These are phyloP conservation scores for Brachionus calyciflorus DNA, from an alignment of 1,140 invertebrate genomes.

Conservation along the genomic window DNA sequence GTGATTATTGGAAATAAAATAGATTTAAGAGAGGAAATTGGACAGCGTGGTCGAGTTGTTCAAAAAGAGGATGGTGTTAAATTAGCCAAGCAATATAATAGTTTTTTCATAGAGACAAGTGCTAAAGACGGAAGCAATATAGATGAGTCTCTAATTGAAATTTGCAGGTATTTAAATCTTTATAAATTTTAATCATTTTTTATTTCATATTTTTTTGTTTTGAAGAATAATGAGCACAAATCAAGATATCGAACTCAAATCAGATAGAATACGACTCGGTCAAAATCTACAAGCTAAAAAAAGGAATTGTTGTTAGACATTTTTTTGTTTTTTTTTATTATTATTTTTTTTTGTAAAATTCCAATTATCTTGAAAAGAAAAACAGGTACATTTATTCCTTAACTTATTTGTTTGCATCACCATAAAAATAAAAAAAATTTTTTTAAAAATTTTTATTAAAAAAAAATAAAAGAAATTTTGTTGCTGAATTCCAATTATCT, in stretches of 20 bases:
- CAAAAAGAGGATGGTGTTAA: slow-evolving; percentile 54
- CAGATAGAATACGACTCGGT: slow-evolving; percentile 30
- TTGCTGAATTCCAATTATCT: too few relatives aligned
- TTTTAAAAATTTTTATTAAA: too few relatives aligned
- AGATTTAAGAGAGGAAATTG: slow-evolving; percentile 60
- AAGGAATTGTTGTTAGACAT: slow-evolving; percentile 35
- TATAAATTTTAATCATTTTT: background rate
- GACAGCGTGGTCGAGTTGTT: slow-evolving; percentile 53
- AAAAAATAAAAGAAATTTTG: slow-evolving; percentile 14
- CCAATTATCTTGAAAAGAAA: background rate
- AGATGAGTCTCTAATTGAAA: slow-evolving; percentile 59
- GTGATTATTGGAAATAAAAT: slow-evolving; percentile 66
- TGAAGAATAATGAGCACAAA: slow-evolving; percentile 36
- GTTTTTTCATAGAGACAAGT: slow-evolving; percentile 60
- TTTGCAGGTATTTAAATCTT: slow-evolving; percentile 57
- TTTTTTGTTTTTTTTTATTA: background rate
- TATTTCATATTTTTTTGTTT: slow-evolving; percentile 1
- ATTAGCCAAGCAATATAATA: slow-evolving; percentile 52
- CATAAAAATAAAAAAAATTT: too few relatives aligned
- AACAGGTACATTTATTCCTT: background rate
- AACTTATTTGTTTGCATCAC: slow-evolving; percentile 3
- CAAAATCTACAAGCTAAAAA: background rate
- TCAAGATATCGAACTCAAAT: slow-evolving; percentile 44
- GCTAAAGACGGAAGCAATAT: slow-evolving; percentile 63
- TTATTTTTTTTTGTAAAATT: background rate